phyloP scores from a whole-genome alignment of 2,888 invertebrate species.

The Herminia tarsipennalis region DNA sequence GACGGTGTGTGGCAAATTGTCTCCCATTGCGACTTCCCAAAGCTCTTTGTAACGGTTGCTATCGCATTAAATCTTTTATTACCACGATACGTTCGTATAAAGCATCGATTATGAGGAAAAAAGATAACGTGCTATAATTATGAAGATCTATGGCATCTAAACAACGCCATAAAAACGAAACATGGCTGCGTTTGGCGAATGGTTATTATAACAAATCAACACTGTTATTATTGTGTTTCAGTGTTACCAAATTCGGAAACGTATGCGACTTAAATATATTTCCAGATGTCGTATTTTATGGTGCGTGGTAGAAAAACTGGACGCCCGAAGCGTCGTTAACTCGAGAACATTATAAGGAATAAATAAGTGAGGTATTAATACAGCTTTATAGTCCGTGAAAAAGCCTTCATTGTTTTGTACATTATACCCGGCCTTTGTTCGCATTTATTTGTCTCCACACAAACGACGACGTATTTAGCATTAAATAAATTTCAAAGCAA shows the following conservation, averaged over 20 bases:
- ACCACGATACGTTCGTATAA: constrained; percentile 54
- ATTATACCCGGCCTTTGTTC: constrained; percentile 59
- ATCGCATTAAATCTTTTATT: constrained; percentile 61
- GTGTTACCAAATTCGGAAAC: constrained; percentile 65
- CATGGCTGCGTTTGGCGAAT: constrained; percentile 31
- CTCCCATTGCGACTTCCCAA: constrained; percentile 74
- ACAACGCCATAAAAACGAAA: constrained; percentile 35
- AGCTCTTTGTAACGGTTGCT: constrained; percentile 67
- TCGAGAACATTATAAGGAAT: constrained; percentile 83
- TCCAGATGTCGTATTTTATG: constrained; percentile 79
- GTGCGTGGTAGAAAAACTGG: constrained; percentile 77
- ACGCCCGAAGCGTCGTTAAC: constrained; percentile 78
- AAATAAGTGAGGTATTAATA: constrained; percentile 82
- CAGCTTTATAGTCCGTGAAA: constrained; percentile 82
- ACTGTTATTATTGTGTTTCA: constrained; percentile 57
- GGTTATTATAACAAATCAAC: constrained; percentile 48
- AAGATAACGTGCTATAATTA: constrained; percentile 43
- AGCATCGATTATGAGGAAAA: constrained; percentile 53
- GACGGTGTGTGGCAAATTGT: constrained; percentile 82
- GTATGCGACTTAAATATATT: constrained; percentile 65
- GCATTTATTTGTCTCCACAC: constrained; percentile 55
- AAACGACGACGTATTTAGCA: constrained; percentile 60
- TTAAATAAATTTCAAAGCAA: constrained; percentile 53
- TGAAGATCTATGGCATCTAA: constrained; percentile 38
- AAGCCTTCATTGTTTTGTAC: constrained; percentile 75